Percentiles rank a stretch among this genome's conserved stretches.
These are phyloP conservation scores for Coturnix japonica DNA, from an alignment of 2,113 vertebrate species.

Conservation along the genomic window DNA sequence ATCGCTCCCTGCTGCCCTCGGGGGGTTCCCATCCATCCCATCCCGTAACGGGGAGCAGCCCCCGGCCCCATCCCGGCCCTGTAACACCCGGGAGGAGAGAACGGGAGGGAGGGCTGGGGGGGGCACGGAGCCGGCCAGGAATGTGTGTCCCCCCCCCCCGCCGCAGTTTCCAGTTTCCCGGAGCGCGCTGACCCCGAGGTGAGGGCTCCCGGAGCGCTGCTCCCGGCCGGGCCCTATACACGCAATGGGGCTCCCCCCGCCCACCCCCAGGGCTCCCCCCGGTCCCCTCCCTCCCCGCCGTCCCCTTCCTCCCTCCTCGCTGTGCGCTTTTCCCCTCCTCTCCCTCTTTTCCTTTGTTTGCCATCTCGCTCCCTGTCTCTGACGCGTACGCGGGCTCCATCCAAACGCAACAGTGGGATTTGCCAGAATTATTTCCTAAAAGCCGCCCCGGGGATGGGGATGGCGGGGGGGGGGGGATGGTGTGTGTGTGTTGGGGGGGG, in stretches of 20 bases:
- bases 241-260: too few species aligned
- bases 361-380: conserved; percentile 70
- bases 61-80: too few species aligned
- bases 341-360: conserved; percentile 73
- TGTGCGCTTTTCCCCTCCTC: conserved; percentile 25
- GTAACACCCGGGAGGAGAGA: too few species aligned
- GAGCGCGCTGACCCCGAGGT: conserved; percentile 43
- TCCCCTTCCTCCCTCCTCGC: conserved; percentile 45
- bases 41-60: too few species aligned
- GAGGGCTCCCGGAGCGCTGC: conserved; percentile 45
- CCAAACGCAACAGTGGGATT: conserved; percentile 72
- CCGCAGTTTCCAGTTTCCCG: conserved; percentile 47
- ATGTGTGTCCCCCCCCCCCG: neutral
- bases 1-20: neutral
- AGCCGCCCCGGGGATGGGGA: conserved; percentile 29
- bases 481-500: neutral
- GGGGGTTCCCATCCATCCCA: too few species aligned
- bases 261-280: too few species aligned
- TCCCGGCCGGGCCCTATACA: conserved; percentile 6
- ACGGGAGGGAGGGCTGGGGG: too few species aligned
- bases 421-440: conserved; percentile 77
- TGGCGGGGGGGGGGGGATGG: neutral
- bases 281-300: neutral
- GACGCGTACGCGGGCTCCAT: conserved; percentile 64
- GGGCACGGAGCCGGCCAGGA: neutral